phyloP scores from a whole-genome alignment of 2,888 invertebrate genomes.

The Macrosiphum euphorbiae region DNA sequence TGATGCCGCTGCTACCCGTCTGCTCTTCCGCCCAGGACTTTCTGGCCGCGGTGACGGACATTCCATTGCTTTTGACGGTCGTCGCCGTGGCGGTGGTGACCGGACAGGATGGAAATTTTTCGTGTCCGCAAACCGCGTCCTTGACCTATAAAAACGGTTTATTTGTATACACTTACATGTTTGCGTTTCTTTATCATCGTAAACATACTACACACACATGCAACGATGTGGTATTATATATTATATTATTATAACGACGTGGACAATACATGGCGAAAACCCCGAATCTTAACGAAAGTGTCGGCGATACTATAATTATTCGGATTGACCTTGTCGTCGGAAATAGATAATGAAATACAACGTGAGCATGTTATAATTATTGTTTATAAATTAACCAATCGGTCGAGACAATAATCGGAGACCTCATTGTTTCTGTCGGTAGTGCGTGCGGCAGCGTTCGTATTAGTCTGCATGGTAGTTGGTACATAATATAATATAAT shows the following conservation, averaged over 20 bases:
- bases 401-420: background rate
- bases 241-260: background rate
- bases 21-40: conserved; percentile 78
- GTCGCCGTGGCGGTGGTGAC: conserved; percentile 69
- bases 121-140: conserved; percentile 78
- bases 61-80: conserved; percentile 60
- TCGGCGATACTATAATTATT: background rate
- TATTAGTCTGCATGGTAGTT: background rate
- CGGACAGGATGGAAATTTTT: conserved; percentile 83
- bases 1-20: conserved; percentile 69
- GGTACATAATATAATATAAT: conserved; percentile 10
- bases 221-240: background rate
- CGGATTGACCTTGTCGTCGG: conserved; percentile 36
- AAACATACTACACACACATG: background rate
- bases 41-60: conserved; percentile 40
- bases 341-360: background rate
- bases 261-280: background rate
- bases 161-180: background rate
- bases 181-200: background rate
- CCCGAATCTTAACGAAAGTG: background rate
- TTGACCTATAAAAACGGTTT: conserved; percentile 70
- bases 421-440: conserved; percentile 23
- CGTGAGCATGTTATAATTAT: background rate
- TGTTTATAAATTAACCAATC: background rate
- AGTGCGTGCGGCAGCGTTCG: background rate